These are phyloP conservation scores for Nemotelus pantherinus DNA, from an alignment of 2,888 invertebrate species.

Conservation along the genomic window DNA sequence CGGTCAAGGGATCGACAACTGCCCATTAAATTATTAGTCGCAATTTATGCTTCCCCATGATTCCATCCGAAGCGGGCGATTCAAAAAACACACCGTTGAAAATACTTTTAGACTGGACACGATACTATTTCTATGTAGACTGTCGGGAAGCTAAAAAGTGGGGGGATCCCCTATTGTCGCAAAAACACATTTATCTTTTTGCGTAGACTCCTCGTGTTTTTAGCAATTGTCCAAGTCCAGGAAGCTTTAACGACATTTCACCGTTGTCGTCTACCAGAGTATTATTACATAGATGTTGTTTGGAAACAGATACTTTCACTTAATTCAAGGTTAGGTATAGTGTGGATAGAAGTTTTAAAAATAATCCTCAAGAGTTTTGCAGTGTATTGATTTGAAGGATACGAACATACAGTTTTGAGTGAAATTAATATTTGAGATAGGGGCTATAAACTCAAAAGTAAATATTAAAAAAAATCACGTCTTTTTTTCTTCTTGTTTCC, in stretches of 20 bases:
- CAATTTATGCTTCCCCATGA: conserved; percentile 43
- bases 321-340: too few relatives aligned
- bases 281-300: neutral
- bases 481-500: too few relatives aligned
- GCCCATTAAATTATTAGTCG: conserved; percentile 49
- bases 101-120: neutral
- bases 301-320: neutral
- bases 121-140: neutral
- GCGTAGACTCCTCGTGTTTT: conserved; percentile 33
- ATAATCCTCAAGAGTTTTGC: neutral
- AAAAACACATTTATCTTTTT: conserved; percentile 46
- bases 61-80: neutral
- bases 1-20: conserved; percentile 47
- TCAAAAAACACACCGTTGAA: conserved; percentile 5
- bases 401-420: too few relatives aligned
- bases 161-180: conserved; percentile 23
- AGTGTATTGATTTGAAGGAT: too few relatives aligned
- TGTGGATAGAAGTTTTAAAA: neutral
- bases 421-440: too few relatives aligned
- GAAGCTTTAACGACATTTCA: conserved; percentile 36
- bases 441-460: too few relatives aligned
- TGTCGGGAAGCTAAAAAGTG: neutral
- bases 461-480: too few relatives aligned
- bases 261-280: conserved; percentile 10
- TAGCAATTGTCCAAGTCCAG: neutral